Conservation (phyloP, 92 coral and sea anemone species). For the Porites divaricata region DNA sequence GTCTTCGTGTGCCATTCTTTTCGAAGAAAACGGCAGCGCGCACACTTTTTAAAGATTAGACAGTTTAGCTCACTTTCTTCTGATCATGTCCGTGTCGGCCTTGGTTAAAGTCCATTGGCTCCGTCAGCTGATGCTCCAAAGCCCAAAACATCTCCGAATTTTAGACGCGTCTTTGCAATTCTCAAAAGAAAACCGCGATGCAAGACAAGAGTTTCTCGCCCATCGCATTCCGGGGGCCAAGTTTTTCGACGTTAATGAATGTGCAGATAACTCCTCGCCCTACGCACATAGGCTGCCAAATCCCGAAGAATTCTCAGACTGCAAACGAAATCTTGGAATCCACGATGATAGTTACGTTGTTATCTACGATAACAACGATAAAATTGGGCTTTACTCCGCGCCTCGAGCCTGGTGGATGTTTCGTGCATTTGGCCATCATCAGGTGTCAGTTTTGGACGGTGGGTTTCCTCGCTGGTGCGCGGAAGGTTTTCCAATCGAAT, state of each 20-base stretch:
- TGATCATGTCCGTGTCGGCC: slow-evolving; percentile 35
- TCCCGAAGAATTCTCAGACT: slow-evolving; percentile 72
- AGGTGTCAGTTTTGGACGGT: slow-evolving; percentile 90
- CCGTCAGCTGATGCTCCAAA: slow-evolving; percentile 70
- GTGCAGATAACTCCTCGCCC: slow-evolving; percentile 74
- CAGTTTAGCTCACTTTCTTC: background rate
- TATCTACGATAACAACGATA: slow-evolving; percentile 83
- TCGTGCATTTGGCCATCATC: slow-evolving; percentile 91
- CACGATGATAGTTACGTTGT: slow-evolving; percentile 88
- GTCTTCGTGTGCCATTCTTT: background rate
- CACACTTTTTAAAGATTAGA: background rate
- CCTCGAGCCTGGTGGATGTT: slow-evolving; percentile 98
- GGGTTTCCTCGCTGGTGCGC: slow-evolving; percentile 88
- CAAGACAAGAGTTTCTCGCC: slow-evolving; percentile 72
- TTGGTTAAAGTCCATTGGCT: slow-evolving; percentile 79
- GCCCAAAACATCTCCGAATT: slow-evolving; percentile 68
- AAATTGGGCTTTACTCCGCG: slow-evolving; percentile 82
- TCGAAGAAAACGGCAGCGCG: background rate
- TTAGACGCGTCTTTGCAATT: slow-evolving; percentile 93
- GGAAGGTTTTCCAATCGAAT: slow-evolving; percentile 75
- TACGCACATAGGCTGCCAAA: slow-evolving; percentile 88
- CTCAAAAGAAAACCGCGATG: slow-evolving; percentile 80
- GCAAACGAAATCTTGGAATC: slow-evolving; percentile 83
- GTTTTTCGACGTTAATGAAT: slow-evolving; percentile 89
- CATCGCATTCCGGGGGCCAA: slow-evolving; percentile 91